These are phyloP conservation scores for Pogoniulus pusillus DNA, from an alignment of 2,797 vertebrate genomes.

Conservation along the genomic window DNA sequence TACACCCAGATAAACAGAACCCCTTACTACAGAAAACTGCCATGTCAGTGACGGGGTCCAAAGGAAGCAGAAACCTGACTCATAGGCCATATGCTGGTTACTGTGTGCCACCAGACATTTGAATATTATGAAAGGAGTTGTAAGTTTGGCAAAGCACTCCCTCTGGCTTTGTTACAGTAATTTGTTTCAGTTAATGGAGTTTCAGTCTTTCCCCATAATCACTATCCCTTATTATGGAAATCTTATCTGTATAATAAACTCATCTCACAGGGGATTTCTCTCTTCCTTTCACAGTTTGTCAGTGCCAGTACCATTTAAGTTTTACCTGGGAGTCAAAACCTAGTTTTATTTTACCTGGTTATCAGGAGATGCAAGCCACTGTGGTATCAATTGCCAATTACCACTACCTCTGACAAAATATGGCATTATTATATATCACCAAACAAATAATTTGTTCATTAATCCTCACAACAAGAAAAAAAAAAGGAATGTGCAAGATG, in stretches of 20 bases:
- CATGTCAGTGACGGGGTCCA: fast-evolving
- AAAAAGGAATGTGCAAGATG: not conserved
- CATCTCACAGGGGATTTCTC: conserved; percentile 48
- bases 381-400: conserved; percentile 27
- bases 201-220: conserved; percentile 58
- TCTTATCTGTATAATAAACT: conserved; percentile 68
- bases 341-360: conserved; percentile 41
- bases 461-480: not conserved
- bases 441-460: not conserved
- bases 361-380: not conserved
- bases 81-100: not conserved
- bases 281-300: conserved; percentile 45
- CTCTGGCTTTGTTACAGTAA: conserved; percentile 61
- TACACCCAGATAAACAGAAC: not conserved
- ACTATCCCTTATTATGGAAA: conserved; percentile 63
- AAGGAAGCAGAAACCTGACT: not conserved
- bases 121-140: conserved; percentile 33
- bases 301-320: conserved; percentile 32
- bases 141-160: conserved; percentile 59
- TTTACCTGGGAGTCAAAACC: conserved; percentile 11
- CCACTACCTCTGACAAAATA: not conserved
- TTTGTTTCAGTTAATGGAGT: conserved; percentile 67
- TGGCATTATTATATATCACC: not conserved
- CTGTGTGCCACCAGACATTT: not conserved
- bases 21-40: not conserved